Percentiles rank a stretch among this genome's conserved stretches.
Evolutionary conservation across 2,113 vertebrate species (phyloP).

Genomic region (Anoplopoma fimbria): DNA sequence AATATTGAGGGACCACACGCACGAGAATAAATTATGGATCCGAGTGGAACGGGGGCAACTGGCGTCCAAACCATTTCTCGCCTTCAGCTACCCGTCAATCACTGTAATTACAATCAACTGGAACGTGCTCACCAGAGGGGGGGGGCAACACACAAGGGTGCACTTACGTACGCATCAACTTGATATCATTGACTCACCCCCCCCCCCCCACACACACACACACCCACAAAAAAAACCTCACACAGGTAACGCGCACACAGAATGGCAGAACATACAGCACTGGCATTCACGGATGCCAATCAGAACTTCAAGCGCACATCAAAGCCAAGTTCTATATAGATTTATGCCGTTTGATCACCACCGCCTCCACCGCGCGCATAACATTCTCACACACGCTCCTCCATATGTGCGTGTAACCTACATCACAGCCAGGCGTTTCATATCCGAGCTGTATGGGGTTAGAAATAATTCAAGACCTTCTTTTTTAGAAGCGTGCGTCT

Average conservation of each 20-base stretch:
- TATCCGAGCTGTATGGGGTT: slow-evolving; percentile 23
- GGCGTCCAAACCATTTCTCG: slow-evolving; percentile 39
- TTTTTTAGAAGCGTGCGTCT: neutral
- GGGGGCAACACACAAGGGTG: slow-evolving; percentile 46
- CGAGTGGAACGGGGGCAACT: slow-evolving; percentile 19
- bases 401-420: slow-evolving; percentile 31
- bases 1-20: slow-evolving; percentile 54
- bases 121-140: slow-evolving; percentile 46
- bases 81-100: slow-evolving; percentile 72
- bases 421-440: slow-evolving; percentile 22
- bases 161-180: slow-evolving; percentile 36
- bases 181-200: slow-evolving; percentile 45
- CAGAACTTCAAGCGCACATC: slow-evolving; percentile 79
- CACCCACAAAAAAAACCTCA: neutral
- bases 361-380: slow-evolving; percentile 10
- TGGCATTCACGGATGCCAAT: slow-evolving; percentile 66
- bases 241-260: neutral
- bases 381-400: slow-evolving; percentile 7
- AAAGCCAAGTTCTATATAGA: slow-evolving; percentile 75
- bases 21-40: slow-evolving; percentile 58
- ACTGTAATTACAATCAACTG: slow-evolving; percentile 64
- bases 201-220: no score
- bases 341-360: slow-evolving; percentile 75
- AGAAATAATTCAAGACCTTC: slow-evolving; percentile 41
- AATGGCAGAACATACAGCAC: slow-evolving; percentile 4